Base-by-base conservation (phyloP, 92 coral and sea anemone species). In the Ricordea florida region DNA sequence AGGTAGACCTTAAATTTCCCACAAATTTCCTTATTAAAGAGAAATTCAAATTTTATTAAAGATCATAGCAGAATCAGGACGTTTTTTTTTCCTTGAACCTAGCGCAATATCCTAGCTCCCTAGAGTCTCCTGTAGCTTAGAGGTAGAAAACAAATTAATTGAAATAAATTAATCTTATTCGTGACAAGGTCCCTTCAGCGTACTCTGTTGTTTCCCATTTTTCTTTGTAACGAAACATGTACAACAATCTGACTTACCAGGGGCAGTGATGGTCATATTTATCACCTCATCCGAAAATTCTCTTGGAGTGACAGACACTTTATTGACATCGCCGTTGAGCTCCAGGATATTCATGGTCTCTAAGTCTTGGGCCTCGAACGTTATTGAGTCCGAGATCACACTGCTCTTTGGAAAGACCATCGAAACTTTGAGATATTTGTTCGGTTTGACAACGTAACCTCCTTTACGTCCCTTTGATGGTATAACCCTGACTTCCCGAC, bases 381-480 rank as follows among this genome's bases (percentile, higher is more conserved):
- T 62, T 15, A 96, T 93, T 9, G 99, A 93, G 1, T 66, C 57
- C 14, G 97, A 67, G 17, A 60, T 69, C 53, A 57, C 33, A 13
- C 82, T 79, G 4, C 85, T 81, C 9, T 91, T 89, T 42, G 91
- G 93, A 46, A 96, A 81, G 36, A 92, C 77, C 59, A 96, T 92
- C n/a, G 78, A 77, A 35, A 96, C 90, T 69, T 89, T 92, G 8
- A 92, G 61, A 65, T 45, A 63, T 26, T 81, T 72, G 46, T 58
- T 65, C 10, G 92, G 46, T 2, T 63, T 25, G 9, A 92, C 83
- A 9, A 92, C 73, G 51, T 96, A 96, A 0, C 99, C 99, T 4
- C 87, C 87, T 37, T 76, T 86, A 38, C 72, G 85, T 35, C 99
- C 99, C 41, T 85, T 92, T 38, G 91, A 88, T 26, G 99, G 99